Evolutionary conservation across 2,113 vertebrate genomes (phyloP), one percentile per base, ranked within the genome.

Genomic region (Holacanthus passer): DNA sequence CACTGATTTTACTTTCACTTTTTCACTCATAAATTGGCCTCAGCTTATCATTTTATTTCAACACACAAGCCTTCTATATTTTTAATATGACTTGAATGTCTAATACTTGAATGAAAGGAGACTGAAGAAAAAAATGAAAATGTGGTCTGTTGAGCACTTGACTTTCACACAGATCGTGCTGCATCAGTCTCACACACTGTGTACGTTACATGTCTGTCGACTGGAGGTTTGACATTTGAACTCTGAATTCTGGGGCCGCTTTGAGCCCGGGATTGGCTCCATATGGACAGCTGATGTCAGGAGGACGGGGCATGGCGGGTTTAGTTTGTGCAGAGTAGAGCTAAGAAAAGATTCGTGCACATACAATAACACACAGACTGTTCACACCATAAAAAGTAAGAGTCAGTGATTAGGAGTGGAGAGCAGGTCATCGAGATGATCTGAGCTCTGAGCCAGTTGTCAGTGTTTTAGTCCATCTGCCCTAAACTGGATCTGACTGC

Each of bases 381-480:
- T 31, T 56, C 37, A 43, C 19, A 14, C 31, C 9, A 29, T 65
- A 8, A 64, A 53, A 41, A 53, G 27, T 39, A 35, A 0, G 11
- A 20, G 45, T 37, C 14, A 41, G 7, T 39, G 48, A 64, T 41
- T 27, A 0, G 12, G 19, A 59, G n/a, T n/a, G n/a, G n/a, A n/a
- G n/a, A n/a, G n/a, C n/a, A n/a, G n/a, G 10, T 7, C 27, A 45
- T 66, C 64, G n/a, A n/a, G n/a, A n/a, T 48, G 43, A 67, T 67
- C 31, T 20, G 4, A 75, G 35, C 24, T 37, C 16, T 35, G 14
- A 22, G 55, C 6, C 17, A 22, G 43, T 35, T 35, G 32, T 52
- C 45, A 68, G 29, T 48, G 19, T 32, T 48, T n/a, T 32, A 17
- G 63, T 24, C 17, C 13, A 29, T 65, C 39, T 66, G 37, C 13